Evolutionary conservation across 2,113 vertebrate species (phyloP).

Genomic region (Tretioscincus oriximinensis): DNA sequence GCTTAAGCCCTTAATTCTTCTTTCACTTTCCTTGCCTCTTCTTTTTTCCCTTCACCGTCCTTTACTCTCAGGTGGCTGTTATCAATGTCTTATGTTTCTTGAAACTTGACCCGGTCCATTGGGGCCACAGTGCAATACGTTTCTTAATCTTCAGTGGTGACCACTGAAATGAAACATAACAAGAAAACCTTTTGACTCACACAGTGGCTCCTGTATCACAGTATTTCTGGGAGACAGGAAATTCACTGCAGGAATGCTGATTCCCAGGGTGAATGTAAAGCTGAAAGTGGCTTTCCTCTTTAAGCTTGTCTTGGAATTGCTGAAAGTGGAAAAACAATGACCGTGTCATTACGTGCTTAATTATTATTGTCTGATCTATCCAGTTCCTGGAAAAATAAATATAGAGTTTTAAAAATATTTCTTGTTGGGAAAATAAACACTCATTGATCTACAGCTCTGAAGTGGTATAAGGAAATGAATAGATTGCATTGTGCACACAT

Average conservation of each 20-base stretch:
- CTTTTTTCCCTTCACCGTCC: neutral
- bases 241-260: neutral
- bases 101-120: neutral
- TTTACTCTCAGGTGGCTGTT: neutral
- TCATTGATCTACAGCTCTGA: conserved; percentile 25
- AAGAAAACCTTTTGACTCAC: neutral
- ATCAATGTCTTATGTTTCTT: neutral
- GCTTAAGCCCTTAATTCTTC: neutral
- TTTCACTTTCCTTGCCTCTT: neutral
- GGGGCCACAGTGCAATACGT: neutral
- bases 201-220: neutral
- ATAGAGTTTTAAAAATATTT: conserved; percentile 40
- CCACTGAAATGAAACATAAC: neutral
- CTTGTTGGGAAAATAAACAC: conserved; percentile 20
- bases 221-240: neutral
- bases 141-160: neutral
- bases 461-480: conserved; percentile 31
- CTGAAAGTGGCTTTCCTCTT: neutral
- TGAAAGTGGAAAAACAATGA: neutral
- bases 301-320: neutral
- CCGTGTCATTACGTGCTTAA: neutral
- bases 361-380: neutral
- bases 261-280: neutral
- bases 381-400: neutral
- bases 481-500: conserved; percentile 12